Evolutionary conservation across 1,140 invertebrate species (phyloP).

Genomic region (Dendroctonus ponderosae): DNA sequence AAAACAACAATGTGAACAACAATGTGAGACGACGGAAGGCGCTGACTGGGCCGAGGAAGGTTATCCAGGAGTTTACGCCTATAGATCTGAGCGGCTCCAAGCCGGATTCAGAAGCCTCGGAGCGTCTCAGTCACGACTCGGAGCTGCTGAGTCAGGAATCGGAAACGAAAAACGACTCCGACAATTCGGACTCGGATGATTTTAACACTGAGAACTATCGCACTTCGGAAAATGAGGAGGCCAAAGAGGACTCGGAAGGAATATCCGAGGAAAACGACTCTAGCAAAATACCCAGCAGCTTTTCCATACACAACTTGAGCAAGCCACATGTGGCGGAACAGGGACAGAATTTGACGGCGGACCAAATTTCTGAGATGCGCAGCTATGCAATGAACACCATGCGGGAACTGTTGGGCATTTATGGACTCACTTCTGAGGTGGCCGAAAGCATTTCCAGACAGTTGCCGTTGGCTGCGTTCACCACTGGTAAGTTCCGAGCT

Average conservation of each 20-base stretch:
- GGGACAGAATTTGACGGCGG: conserved; percentile 31
- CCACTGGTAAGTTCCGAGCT: conserved; percentile 43
- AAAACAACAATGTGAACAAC: conserved; percentile 53
- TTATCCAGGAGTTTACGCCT: conserved; percentile 43
- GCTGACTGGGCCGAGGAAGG: conserved; percentile 39
- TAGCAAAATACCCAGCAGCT: conserved; percentile 46
- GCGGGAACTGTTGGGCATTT: conserved; percentile 71
- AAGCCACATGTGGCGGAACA: conserved; percentile 45
- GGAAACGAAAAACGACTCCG: conserved; percentile 30
- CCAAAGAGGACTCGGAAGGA: conserved; percentile 28
- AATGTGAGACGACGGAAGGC: conserved; percentile 45
- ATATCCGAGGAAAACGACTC: conserved; percentile 42
- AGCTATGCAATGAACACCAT: conserved; percentile 74
- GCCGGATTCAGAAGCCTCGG: conserved; percentile 37
- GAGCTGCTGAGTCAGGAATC: conserved; percentile 21
- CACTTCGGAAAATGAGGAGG: conserved; percentile 37
- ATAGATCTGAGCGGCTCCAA: conserved; percentile 46
- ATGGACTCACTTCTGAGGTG: conserved; percentile 64
- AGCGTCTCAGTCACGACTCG: conserved; percentile 28
- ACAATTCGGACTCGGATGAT: conserved; percentile 36
- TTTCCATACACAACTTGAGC: conserved; percentile 49
- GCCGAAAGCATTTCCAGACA: conserved; percentile 60
- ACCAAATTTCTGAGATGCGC: conserved; percentile 53
- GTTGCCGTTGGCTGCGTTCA: conserved; percentile 51
- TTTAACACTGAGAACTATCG: conserved; percentile 35